Evolutionary conservation across 2,888 invertebrate genomes (phyloP).

Genomic region (Gari tellinella): DNA sequence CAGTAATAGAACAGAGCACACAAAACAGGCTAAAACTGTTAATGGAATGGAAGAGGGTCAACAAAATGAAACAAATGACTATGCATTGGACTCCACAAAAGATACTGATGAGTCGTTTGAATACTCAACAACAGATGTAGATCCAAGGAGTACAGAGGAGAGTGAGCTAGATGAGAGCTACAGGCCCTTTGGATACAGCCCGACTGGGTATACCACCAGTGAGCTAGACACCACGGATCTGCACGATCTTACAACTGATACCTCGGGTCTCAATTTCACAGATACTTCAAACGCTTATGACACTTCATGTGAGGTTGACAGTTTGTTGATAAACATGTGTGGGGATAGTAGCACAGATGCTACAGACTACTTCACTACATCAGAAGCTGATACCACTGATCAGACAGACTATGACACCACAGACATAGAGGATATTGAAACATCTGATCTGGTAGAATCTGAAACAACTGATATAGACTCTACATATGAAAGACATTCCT

Average conservation of each 20-base stretch:
- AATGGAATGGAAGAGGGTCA: too few species aligned
- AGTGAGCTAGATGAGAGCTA: slow-evolving; percentile 41
- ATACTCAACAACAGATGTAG: slow-evolving; percentile 26
- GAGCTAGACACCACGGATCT: slow-evolving; percentile 50
- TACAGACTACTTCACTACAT: background rate
- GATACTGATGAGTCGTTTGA: background rate
- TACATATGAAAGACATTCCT: background rate
- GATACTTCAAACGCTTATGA: too few species aligned
- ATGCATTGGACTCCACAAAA: background rate
- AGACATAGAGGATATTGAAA: slow-evolving; percentile 1
- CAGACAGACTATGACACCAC: slow-evolving; percentile 4
- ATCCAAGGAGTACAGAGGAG: slow-evolving; percentile 37
- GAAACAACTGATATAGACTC: too few species aligned
- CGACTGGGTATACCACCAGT: slow-evolving; percentile 55
- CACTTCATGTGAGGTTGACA: background rate
- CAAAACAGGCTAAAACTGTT: too few species aligned
- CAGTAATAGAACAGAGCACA: too few species aligned
- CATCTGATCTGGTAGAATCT: background rate
- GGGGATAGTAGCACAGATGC: background rate
- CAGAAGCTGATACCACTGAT: slow-evolving; percentile 29
- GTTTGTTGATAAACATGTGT: background rate
- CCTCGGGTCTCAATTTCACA: too few species aligned
- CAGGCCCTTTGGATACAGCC: slow-evolving; percentile 27
- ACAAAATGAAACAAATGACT: background rate
- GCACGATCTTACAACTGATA: slow-evolving; percentile 27